phyloP scores from a whole-genome alignment of 2,888 invertebrate genomes.

The Carterocephalus palaemon region DNA sequence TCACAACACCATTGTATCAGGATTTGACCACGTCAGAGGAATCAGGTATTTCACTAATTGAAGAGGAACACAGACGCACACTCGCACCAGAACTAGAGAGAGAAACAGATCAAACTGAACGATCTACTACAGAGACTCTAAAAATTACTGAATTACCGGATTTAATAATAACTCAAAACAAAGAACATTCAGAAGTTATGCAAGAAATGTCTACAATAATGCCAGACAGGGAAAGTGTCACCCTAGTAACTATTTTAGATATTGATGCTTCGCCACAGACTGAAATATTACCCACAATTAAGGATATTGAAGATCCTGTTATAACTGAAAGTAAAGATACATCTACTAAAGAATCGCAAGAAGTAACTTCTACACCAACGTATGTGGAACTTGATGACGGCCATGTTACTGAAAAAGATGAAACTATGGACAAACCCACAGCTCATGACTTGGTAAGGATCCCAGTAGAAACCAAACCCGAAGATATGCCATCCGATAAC shows the following conservation, averaged over 20 bases:
- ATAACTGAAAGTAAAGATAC: slow-evolving; percentile 9
- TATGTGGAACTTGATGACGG: slow-evolving; percentile 4
- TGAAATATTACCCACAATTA: not conserved
- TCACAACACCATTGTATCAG: not conserved
- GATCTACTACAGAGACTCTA: slow-evolving; percentile 21
- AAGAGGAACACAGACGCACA: slow-evolving; percentile 8
- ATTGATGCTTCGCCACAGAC: not conserved
- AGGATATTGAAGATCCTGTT: slow-evolving; percentile 3
- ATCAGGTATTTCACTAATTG: not conserved
- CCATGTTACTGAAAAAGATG: slow-evolving; percentile 10
- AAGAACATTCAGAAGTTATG: not conserved
- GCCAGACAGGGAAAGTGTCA: not conserved
- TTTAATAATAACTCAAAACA: not conserved
- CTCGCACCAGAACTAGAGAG: slow-evolving; percentile 7
- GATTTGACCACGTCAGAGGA: not conserved
- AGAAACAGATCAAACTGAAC: slow-evolving; percentile 28
- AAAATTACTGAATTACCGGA: slow-evolving; percentile 13
- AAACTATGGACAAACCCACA: slow-evolving; percentile 12
- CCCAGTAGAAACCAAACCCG: not conserved
- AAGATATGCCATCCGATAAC: not conserved
- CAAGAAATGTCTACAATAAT: not conserved
- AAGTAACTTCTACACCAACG: slow-evolving; percentile 4
- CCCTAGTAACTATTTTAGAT: slow-evolving; percentile 2
- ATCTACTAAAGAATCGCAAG: slow-evolving; percentile 20
- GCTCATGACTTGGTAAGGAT: not conserved